A percentile compares a stretch with the other conserved stretches of the same genome.
phyloP scores from a whole-genome alignment of 1,140 invertebrate genomes.

The Cephus cinctus region DNA sequence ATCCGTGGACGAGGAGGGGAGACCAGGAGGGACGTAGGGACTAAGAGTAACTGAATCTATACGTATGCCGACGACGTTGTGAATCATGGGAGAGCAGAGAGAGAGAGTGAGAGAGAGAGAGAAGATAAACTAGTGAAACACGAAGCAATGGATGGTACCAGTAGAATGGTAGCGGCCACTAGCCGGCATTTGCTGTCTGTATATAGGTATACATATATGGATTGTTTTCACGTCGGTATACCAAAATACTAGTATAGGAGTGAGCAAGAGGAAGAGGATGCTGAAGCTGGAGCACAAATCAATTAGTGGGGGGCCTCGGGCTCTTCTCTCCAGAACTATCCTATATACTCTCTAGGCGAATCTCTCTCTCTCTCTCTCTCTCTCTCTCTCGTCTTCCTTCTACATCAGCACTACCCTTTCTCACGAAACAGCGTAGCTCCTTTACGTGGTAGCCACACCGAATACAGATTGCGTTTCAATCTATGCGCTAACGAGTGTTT shows the following conservation, averaged over 20 bases:
- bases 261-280: constrained; percentile 25
- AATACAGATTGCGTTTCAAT: constrained; percentile 56
- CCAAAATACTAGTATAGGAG: background rate
- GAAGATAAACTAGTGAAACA: background rate
- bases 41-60: constrained; percentile 21
- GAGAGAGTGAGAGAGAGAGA: constrained; percentile 2
- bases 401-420: background rate
- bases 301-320: constrained; percentile 45
- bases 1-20: constrained; percentile 8
- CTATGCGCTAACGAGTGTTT: constrained; percentile 54
- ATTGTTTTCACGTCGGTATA: too few relatives aligned
- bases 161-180: constrained; percentile 9
- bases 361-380: constrained; percentile 4
- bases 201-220: too few relatives aligned
- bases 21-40: constrained; percentile 4
- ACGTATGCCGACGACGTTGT: too few relatives aligned
- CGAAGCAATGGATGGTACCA: constrained; percentile 1
- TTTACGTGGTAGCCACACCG: constrained; percentile 40
- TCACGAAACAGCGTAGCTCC: constrained; percentile 8
- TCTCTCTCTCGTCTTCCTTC: constrained; percentile 1
- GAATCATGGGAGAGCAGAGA: too few relatives aligned
- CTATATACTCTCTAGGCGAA: constrained; percentile 17
- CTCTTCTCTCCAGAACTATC: constrained; percentile 39
- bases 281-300: constrained; percentile 47
- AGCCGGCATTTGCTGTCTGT: background rate